phyloP scores from a whole-genome alignment of 2,888 invertebrate genomes.

The Calliscelio sp. region DNA sequence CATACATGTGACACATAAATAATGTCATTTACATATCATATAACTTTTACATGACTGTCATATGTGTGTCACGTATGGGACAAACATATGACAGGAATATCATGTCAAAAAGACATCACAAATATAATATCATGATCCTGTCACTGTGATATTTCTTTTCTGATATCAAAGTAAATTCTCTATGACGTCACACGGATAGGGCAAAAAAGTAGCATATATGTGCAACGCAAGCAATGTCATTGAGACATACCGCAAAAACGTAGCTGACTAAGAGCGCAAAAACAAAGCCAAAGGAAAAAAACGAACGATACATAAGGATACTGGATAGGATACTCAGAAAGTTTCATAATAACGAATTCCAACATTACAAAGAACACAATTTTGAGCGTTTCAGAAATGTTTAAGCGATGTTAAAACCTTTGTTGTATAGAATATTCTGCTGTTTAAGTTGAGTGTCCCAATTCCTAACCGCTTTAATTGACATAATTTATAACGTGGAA shows the following conservation, averaged over 20 bases:
- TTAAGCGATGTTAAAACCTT: constrained; percentile 53
- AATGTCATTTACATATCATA: no score
- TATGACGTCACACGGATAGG: no score
- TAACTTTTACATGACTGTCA: no score
- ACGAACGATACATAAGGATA: constrained; percentile 37
- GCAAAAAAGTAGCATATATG: no score
- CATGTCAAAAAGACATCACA: no score
- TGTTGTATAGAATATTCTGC: constrained; percentile 40
- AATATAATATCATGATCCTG: no score
- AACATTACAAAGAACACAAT: constrained; percentile 50
- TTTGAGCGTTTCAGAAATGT: constrained; percentile 41
- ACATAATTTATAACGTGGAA: constrained; percentile 40
- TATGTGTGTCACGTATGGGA: no score
- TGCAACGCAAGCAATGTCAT: no score
- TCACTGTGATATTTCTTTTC: no score
- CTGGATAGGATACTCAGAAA: constrained; percentile 43
- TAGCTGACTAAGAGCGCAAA: constrained; percentile 4
- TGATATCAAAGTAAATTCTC: no score
- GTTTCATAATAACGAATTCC: constrained; percentile 62
- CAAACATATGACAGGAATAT: no score
- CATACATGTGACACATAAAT: constrained; percentile 17
- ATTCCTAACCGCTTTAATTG: constrained; percentile 55
- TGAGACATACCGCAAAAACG: constrained; percentile 32
- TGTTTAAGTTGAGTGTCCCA: constrained; percentile 37
- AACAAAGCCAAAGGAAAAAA: constrained; percentile 43